These are phyloP conservation scores for Eubucco bourcierii DNA, from an alignment of 2,113 vertebrate species.

Conservation along the genomic window DNA sequence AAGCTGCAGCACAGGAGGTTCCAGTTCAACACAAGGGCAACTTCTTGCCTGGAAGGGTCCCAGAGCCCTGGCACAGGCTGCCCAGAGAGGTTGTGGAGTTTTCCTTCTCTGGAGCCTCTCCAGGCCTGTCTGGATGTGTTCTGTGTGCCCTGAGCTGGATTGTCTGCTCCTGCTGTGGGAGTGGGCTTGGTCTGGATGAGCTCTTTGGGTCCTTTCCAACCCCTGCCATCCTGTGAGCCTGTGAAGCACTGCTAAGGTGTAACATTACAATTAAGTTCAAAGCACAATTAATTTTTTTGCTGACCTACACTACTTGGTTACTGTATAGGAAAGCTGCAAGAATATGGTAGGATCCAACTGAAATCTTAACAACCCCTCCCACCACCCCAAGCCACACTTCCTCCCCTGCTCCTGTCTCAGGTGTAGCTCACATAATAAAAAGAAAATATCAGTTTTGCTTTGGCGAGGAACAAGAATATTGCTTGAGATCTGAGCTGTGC, in stretches of 20 bases:
- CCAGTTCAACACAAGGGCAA: too few species aligned
- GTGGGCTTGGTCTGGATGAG: too few species aligned
- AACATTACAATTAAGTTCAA: neutral
- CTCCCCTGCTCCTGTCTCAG: accelerated
- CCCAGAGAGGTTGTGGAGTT: too few species aligned
- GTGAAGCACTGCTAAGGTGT: neutral
- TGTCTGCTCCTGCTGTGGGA: too few species aligned
- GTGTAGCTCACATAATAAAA: neutral
- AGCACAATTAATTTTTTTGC: neutral
- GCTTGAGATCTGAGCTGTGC: neutral
- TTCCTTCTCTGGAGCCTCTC: too few species aligned
- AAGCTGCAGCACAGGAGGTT: too few species aligned
- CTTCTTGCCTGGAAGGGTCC: too few species aligned
- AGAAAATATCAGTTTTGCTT: neutral
- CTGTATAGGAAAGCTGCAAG: neutral
- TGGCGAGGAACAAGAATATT: neutral
- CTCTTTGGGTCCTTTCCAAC: too few species aligned
- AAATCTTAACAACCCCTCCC: neutral
- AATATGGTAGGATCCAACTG: neutral
- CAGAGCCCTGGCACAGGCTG: too few species aligned
- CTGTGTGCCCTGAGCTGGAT: too few species aligned
- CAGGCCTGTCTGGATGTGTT: too few species aligned
- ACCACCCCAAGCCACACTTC: neutral
- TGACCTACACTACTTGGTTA: neutral
- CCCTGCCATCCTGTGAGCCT: too few species aligned